phyloP scores from a whole-genome alignment of 2,888 invertebrate genomes.

The Chromoteleia sp. region DNA sequence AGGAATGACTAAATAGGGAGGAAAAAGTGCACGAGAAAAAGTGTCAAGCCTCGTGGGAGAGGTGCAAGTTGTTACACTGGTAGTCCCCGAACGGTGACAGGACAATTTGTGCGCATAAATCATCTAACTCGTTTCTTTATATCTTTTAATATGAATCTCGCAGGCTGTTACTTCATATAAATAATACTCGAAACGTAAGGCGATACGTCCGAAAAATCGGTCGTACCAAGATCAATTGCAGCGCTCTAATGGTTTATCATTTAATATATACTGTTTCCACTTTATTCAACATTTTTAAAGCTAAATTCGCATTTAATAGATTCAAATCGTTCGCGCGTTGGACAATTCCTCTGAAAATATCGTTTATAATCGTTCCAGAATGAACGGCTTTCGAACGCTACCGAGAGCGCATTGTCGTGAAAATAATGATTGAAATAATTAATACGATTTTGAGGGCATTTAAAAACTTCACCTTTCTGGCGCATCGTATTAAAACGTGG shows the following conservation, averaged over 20 bases:
- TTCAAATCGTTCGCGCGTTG: background rate
- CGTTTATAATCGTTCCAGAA: too few relatives aligned
- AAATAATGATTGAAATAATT: constrained; percentile 8
- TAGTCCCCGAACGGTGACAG: constrained; percentile 77
- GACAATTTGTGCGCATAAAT: constrained; percentile 84
- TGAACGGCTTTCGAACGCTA: background rate
- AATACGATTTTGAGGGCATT: background rate
- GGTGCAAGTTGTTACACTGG: constrained; percentile 66
- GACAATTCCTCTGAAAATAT: too few relatives aligned
- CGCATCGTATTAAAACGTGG: constrained; percentile 20
- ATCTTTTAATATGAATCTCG: constrained; percentile 83
- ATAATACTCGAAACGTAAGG: constrained; percentile 69
- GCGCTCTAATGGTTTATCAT: constrained; percentile 68
- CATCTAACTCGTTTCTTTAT: constrained; percentile 82
- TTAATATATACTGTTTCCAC: constrained; percentile 35
- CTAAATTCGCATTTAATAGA: constrained; percentile 30
- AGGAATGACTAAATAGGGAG: constrained; percentile 55
- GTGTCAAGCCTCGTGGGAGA: constrained; percentile 69
- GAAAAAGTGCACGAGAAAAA: constrained; percentile 60
- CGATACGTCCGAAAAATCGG: constrained; percentile 78
- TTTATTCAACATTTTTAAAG: constrained; percentile 52
- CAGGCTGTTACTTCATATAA: constrained; percentile 70
- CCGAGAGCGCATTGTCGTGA: background rate
- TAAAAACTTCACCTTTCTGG: constrained; percentile 13
- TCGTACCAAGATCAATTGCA: constrained; percentile 79